A percentile compares a stretch with the other conserved stretches of the same genome.
These are phyloP conservation scores for Aphelinus atriplicis DNA, from an alignment of 1,140 invertebrate species.

Conservation along the genomic window DNA sequence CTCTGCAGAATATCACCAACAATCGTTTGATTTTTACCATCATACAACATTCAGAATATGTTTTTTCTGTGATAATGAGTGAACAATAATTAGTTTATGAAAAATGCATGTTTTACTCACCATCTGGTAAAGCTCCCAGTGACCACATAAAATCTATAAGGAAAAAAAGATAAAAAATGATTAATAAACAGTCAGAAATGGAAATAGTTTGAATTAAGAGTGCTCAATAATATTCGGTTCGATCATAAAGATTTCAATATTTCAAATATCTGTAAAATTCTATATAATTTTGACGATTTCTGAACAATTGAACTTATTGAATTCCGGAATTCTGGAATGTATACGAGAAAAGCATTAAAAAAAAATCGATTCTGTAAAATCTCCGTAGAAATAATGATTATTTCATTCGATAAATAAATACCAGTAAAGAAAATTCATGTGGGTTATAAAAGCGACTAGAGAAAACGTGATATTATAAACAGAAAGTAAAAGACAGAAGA, in stretches of 20 bases:
- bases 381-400: conserved; percentile 6
- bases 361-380: neutral
- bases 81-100: neutral
- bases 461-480: conserved; percentile 40
- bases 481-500: conserved; percentile 25
- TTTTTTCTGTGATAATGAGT: too few relatives aligned
- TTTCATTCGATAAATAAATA: conserved; percentile 21
- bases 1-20: too few relatives aligned
- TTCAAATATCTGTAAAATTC: neutral
- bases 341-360: conserved; percentile 23
- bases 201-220: conserved; percentile 3
- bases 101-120: conserved; percentile 72
- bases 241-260: neutral
- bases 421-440: conserved; percentile 26
- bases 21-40: too few relatives aligned
- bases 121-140: conserved; percentile 95
- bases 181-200: conserved; percentile 21
- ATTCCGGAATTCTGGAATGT: conserved; percentile 10
- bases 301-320: neutral
- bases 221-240: conserved; percentile 23
- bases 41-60: too few relatives aligned
- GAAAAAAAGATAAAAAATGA: conserved; percentile 47
- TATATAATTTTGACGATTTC: conserved; percentile 10
- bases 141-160: conserved; percentile 97
- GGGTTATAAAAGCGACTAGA: conserved; percentile 41